These are phyloP conservation scores for Hemistola chrysoprasaria DNA, from an alignment of 2,888 invertebrate species.

Conservation along the genomic window DNA sequence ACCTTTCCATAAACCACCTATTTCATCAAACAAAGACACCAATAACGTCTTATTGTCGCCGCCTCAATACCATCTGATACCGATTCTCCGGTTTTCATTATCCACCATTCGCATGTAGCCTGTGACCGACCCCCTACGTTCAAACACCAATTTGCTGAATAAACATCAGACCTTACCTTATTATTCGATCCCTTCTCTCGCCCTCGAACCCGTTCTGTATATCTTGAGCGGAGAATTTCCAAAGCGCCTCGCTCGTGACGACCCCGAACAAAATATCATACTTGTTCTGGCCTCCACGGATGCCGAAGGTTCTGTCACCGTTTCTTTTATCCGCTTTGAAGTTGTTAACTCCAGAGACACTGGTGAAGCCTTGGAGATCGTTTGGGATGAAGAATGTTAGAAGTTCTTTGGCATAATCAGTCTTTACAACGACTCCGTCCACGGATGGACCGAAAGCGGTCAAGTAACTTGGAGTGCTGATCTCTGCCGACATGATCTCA, in stretches of 20 bases:
- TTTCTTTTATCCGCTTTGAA: conserved; percentile 83
- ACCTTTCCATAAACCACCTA: conserved; percentile 17
- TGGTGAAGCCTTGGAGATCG: conserved; percentile 84
- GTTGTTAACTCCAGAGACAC: conserved; percentile 81
- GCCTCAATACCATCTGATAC: conserved; percentile 33
- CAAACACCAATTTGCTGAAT: conserved; percentile 70
- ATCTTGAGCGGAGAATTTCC: conserved; percentile 93
- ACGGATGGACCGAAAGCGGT: conserved; percentile 96
- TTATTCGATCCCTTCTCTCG: conserved; percentile 93
- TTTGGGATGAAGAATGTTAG: conserved; percentile 87
- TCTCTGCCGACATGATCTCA: conserved; percentile 89
- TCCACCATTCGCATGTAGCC: conserved; percentile 43
- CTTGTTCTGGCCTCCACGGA: conserved; percentile 82
- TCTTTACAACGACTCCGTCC: conserved; percentile 96
- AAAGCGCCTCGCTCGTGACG: conserved; percentile 94
- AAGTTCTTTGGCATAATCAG: conserved; percentile 91
- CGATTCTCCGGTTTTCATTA: conserved; percentile 48
- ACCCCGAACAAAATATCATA: conserved; percentile 96
- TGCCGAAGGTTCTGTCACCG: conserved; percentile 83
- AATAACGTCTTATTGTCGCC: conserved; percentile 27
- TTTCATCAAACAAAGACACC: conserved; percentile 25
- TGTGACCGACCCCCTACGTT: conserved; percentile 40
- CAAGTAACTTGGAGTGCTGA: conserved; percentile 90
- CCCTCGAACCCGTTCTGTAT: conserved; percentile 94
- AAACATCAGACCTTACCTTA: conserved; percentile 78